phyloP scores from a whole-genome alignment of 2,888 invertebrate species.

The Cantharis rufa region DNA sequence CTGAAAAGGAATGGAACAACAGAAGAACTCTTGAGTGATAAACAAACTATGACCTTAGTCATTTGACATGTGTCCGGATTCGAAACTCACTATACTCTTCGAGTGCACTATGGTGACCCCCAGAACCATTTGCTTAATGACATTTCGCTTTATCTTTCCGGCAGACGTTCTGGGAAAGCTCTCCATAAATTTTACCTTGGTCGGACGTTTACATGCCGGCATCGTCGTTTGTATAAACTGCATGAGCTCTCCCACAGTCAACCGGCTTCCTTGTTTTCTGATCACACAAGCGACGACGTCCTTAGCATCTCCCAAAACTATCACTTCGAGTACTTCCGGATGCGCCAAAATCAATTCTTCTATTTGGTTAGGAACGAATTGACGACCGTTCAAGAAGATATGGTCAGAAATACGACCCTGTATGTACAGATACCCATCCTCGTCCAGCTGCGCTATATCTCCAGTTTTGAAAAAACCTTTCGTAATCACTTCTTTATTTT shows the following conservation, averaged over 20 bases:
- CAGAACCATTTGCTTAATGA: conserved; percentile 28
- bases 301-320: conserved; percentile 38
- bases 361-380: conserved; percentile 37
- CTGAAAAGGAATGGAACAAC: too few species aligned
- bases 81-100: conserved; percentile 16
- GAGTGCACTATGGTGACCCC: conserved; percentile 12
- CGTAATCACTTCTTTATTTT: conserved; percentile 31
- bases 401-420: conserved; percentile 44
- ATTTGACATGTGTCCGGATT: background rate
- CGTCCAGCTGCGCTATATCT: conserved; percentile 45
- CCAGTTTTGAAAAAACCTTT: conserved; percentile 47
- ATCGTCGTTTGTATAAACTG: conserved; percentile 33
- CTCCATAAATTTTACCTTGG: conserved; percentile 41
- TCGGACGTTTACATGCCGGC: conserved; percentile 36
- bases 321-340: conserved; percentile 41
- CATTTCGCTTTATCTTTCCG: conserved; percentile 42
- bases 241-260: conserved; percentile 36
- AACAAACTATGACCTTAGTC: too few species aligned
- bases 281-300: conserved; percentile 43
- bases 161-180: conserved; percentile 44
- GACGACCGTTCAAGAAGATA: conserved; percentile 31
- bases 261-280: conserved; percentile 29
- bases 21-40: too few species aligned
- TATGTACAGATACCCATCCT: conserved; percentile 45
- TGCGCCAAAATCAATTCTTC: conserved; percentile 45